Evolutionary conservation across 2,797 vertebrate genomes (phyloP).

Genomic region (Eurystomus glaucurus): DNA sequence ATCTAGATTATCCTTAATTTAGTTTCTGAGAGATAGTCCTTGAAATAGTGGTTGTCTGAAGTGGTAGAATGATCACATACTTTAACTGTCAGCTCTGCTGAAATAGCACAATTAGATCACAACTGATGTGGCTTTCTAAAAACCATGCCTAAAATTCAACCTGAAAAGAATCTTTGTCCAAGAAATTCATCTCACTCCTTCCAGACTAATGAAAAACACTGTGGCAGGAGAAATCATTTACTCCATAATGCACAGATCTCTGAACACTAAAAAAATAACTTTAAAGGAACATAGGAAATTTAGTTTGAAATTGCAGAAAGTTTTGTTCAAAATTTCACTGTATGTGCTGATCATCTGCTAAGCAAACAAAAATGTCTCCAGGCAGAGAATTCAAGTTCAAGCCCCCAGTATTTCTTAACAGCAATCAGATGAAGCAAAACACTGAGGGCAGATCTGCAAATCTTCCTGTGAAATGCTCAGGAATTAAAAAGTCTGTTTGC

Average conservation of each 20-base stretch:
- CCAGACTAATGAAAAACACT: neutral
- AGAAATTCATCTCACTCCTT: conserved; percentile 24
- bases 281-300: neutral
- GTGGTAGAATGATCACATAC: conserved; percentile 72
- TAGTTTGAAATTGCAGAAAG: neutral
- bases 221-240: conserved; percentile 6
- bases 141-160: conserved; percentile 48
- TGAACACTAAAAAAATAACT: neutral
- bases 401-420: conserved; percentile 40
- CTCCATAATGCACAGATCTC: neutral
- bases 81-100: conserved; percentile 68
- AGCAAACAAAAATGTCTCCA: conserved; percentile 47
- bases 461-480: conserved; percentile 18
- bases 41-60: conserved; percentile 61
- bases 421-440: conserved; percentile 35
- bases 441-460: conserved; percentile 40
- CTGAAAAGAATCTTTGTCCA: neutral
- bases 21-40: conserved; percentile 51
- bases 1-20: conserved; percentile 40
- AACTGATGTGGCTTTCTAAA: conserved; percentile 60
- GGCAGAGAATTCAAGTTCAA: conserved; percentile 54
- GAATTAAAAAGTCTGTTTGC: conserved; percentile 38
- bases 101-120: conserved; percentile 63
- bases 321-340: conserved; percentile 27
- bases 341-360: neutral